Evolutionary conservation across 2,888 invertebrate species (phyloP), one percentile per base, ranked within the genome.

Genomic region (Habrosyne pyritoides): DNA sequence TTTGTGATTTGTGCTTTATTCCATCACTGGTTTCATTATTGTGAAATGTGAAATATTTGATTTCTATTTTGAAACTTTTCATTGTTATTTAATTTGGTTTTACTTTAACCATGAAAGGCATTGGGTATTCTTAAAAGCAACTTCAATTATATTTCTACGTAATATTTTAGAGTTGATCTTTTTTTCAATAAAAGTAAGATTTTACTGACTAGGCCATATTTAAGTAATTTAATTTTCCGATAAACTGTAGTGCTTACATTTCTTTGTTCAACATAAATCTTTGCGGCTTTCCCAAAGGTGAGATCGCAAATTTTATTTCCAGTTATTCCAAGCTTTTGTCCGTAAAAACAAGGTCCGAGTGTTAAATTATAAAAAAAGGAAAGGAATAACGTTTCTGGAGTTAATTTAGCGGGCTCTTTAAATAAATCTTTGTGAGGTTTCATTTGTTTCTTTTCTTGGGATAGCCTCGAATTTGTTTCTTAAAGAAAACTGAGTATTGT

Each of bases 361-460:
- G 73, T 70, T 81, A 81, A 80, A 80, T 82, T 81, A 83, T 79
- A 80, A 79, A 83, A 81, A 75, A 63, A n/a, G n/a, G 73, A 73
- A 77, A 71, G 66, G 73, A 76, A 73, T 77, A 79, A 80, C 79
- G 77, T 80, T 75, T 73, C 73, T 67, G 66, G 59, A 77, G 81
- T 80, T 79, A 81, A 81, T 83, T 82, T 79, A 72, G 69, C 73
- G 69, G 70, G 73, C 72, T 79, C 71, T 77, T 73, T 75, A 64
- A 79, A 83, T 83, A 85, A 86, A 84, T 84, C 79, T 81, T 72
- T 59, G 59, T 58, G 65, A 61, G 74, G 75, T 76, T 79, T 76
- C 77, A 73, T 81, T 84, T 81, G 72, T 73, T 73, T 71, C 67
- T 73, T 69, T 67, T 65, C 73, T 71, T 67, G 53, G 62, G 54